Conservation (phyloP, 2,113 vertebrate species). For the Lichenostomus cassidix region DNA sequence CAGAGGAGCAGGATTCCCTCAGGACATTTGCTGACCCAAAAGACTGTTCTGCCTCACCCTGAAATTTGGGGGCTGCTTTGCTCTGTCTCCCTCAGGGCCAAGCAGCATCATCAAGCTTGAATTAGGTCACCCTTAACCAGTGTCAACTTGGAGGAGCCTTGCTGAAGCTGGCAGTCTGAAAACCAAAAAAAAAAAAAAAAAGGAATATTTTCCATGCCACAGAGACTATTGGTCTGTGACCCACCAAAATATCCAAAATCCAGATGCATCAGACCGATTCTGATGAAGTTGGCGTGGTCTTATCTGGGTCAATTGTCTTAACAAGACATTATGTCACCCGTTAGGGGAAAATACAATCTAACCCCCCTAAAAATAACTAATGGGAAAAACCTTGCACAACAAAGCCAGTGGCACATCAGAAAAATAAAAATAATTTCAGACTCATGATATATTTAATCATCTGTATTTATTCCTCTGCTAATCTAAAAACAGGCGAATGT, state of each 20-base stretch:
- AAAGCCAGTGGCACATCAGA: slow-evolving; percentile 43
- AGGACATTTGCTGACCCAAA: not conserved
- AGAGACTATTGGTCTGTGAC: slow-evolving; percentile 60
- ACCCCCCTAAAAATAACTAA: slow-evolving; percentile 62
- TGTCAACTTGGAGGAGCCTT: slow-evolving; percentile 41
- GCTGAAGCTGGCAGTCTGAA: slow-evolving; percentile 49
- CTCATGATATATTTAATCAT: slow-evolving; percentile 65
- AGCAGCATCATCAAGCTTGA: slow-evolving; percentile 33
- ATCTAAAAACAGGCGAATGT: slow-evolving; percentile 59
- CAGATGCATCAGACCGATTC: slow-evolving; percentile 42
- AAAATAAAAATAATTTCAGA: slow-evolving; percentile 64
- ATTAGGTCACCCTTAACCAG: slow-evolving; percentile 50
- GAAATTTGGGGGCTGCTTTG: not conserved
- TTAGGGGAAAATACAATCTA: slow-evolving; percentile 61
- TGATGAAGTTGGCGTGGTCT: slow-evolving; percentile 59
- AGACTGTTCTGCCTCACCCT: not conserved
- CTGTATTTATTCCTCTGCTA: slow-evolving; percentile 61
- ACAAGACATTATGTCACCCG: slow-evolving; percentile 67
- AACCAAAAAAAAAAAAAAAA: not conserved
- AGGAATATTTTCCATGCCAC: slow-evolving; percentile 59
- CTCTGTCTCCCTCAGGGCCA: not conserved
- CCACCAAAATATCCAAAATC: slow-evolving; percentile 70
- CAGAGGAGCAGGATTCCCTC: not conserved
- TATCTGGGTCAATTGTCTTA: slow-evolving; percentile 69
- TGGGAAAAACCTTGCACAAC: slow-evolving; percentile 61